Evolutionary conservation across 35 echinoderm and acorn worm species (phyloP), one percentile per base, ranked within the genome.

Genomic region (Ophioderma brevispina): DNA sequence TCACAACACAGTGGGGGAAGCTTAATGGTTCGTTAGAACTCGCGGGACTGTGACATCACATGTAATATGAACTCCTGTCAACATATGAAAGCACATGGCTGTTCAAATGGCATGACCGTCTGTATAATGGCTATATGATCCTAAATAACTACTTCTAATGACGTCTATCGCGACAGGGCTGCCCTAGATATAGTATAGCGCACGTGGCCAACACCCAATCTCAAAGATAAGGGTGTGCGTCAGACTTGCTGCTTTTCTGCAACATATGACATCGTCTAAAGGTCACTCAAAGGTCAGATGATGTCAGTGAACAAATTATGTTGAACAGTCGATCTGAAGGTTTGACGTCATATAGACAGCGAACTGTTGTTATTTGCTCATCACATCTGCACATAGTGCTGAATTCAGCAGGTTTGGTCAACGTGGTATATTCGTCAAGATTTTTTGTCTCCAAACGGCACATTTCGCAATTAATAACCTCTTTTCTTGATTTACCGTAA

Each of bases 61-160:
- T 2, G 59, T 70, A 70, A 70, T 70, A 70, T 8, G n/a, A 18
- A 25, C 59, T 30, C 59, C 59, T 70, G 28, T 70, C 59, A 70
- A 70, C 59, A 70, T 70, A 70, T 70, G 59, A 70, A 70, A 70
- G 28, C 59, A 70, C 59, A 25, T 70, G 59, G 59, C 59, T 70
- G 10, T 70, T 25, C 59, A 70, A 70, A 70, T 70, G 59, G 59
- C 59, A 70, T 25, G 59, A 6, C n/a, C 59, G 59, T 70, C 5
- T 25, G 59, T 70, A 25, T 70, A 70, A 70, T 30, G 15, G 28
- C 59, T 25, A 70, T 30, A 70, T 25, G 59, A 70, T 70, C 17
- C 59, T 70, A 70, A 70, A 25, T 70, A 70, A 30, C 59, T 70
- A 70, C 59, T 70, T 18, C 1, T 3, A 70, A 70, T 70, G 59